Evolutionary conservation across 2,888 invertebrate species (phyloP), one percentile per base, ranked within the genome.

Genomic region (Heteromyza rotundicornis): DNA sequence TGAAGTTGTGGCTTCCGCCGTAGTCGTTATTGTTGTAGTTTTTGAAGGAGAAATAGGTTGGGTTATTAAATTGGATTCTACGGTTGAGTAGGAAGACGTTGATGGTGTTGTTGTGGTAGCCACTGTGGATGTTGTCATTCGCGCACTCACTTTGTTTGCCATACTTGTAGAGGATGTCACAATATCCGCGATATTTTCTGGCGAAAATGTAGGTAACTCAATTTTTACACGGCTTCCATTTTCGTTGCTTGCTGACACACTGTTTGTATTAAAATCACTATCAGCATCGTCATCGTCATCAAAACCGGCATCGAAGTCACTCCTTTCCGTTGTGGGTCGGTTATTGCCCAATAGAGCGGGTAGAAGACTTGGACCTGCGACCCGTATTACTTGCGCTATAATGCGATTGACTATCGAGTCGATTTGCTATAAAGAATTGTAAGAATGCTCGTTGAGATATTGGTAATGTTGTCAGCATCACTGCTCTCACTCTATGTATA

Each of bases 361-460:
- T 32, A 82, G 73, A 69, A 94, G 85, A 69, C 89, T 86, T 16
- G 93, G 90, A 49, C 93, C 93, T 77, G 94, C 88, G 68, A 90
- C 87, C 74, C 90, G 88, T 83, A 94, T 89, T 77, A 93, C 86
- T 82, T 82, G 82, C 62, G 80, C 78, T 74, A 82, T 79, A 64
- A 82, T 77, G 64, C 79, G 80, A 76, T 82, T 82, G 62, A 82
- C 82, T 72, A 81, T 81, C 63, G 75, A 78, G 72, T 82, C 82
- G 75, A 82, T 78, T 82, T 82, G 80, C 82, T 82, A 80, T 59
- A 69, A 71, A n/a, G 40, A 40, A 40, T 40, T 14, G 10, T 40
- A 40, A 40, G 40, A 40, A n/a, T 40, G 35, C 65, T 40, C 57
- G 40, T 54, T 50, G 24, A 49, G 35, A 17, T n/a, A n/a, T n/a